These are phyloP conservation scores for Diplodus puntazzo DNA, from an alignment of 2,797 vertebrate species.

Conservation along the genomic window DNA sequence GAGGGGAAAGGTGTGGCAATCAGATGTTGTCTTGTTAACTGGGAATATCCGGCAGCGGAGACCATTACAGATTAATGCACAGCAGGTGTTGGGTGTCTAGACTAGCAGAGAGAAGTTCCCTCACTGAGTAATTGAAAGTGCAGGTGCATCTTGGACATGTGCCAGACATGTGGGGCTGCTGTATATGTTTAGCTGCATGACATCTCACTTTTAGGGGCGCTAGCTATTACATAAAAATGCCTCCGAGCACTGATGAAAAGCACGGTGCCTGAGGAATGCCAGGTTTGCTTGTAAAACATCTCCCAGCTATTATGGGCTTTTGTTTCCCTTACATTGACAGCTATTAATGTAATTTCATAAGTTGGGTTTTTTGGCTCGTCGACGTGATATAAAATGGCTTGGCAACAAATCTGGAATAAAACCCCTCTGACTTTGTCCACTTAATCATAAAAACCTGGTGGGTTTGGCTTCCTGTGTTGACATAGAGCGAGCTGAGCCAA, in stretches of 20 bases:
- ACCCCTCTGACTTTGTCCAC: slow-evolving; percentile 76
- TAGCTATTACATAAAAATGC: slow-evolving; percentile 73
- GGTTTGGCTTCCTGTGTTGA: slow-evolving; percentile 82
- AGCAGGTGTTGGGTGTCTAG: slow-evolving; percentile 83
- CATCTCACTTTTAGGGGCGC: slow-evolving; percentile 70
- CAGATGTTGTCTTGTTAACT: slow-evolving; percentile 76
- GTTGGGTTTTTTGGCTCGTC: slow-evolving; percentile 66
- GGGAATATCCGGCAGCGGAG: slow-evolving; percentile 69
- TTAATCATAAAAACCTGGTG: slow-evolving; percentile 82
- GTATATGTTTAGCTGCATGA: slow-evolving; percentile 73
- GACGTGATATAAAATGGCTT: slow-evolving; percentile 79
- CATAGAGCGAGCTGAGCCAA: slow-evolving; percentile 69
- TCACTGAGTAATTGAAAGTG: slow-evolving; percentile 77
- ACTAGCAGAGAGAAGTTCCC: slow-evolving; percentile 65
- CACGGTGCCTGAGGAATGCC: slow-evolving; percentile 59
- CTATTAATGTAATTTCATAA: slow-evolving; percentile 76
- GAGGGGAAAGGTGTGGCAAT: slow-evolving; percentile 72
- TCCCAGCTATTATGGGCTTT: slow-evolving; percentile 62
- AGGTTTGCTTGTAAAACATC: slow-evolving; percentile 71
- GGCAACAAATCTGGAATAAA: slow-evolving; percentile 74
- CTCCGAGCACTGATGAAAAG: slow-evolving; percentile 63
- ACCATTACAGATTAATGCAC: slow-evolving; percentile 76
- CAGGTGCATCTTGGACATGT: slow-evolving; percentile 83
- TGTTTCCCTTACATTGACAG: slow-evolving; percentile 71
- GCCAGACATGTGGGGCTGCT: slow-evolving; percentile 67